These are phyloP conservation scores for Lycocerus yunnanus DNA, from an alignment of 2,888 invertebrate genomes.

Conservation along the genomic window DNA sequence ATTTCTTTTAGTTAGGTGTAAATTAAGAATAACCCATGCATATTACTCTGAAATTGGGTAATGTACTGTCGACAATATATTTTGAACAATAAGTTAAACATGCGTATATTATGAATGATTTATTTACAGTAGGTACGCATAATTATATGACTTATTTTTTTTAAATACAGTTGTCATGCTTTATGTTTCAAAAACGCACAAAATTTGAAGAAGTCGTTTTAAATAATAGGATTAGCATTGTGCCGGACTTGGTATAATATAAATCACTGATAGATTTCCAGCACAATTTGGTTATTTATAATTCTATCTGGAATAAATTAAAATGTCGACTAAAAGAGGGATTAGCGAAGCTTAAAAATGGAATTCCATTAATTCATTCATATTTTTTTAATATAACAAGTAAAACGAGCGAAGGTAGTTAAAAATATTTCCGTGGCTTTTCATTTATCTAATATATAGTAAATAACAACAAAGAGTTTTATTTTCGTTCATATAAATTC, in stretches of 20 bases:
- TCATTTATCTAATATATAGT: not conserved
- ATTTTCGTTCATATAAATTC: conserved; percentile 12
- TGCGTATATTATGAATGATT: not conserved
- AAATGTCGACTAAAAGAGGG: not conserved
- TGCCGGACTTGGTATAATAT: not conserved
- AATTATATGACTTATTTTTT: not conserved
- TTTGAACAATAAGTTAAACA: conserved; percentile 6
- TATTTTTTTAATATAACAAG: not conserved
- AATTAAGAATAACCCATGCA: not conserved
- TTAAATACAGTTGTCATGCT: too few relatives aligned
- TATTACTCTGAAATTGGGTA: conserved; percentile 3
- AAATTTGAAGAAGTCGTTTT: too few relatives aligned
- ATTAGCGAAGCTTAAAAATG: not conserved
- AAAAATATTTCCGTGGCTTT: not conserved
- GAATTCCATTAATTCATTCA: not conserved
- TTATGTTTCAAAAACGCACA: too few relatives aligned
- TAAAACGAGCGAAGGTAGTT: not conserved
- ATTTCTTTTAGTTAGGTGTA: not conserved
- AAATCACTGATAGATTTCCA: not conserved
- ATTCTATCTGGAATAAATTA: not conserved
- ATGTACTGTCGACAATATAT: not conserved
- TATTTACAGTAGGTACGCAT: not conserved
- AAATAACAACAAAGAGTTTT: conserved; percentile 4
- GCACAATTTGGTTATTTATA: not conserved
- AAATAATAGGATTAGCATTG: too few relatives aligned